Evolutionary conservation across 2,888 invertebrate species (phyloP).

Genomic region (Hedya salicella): DNA sequence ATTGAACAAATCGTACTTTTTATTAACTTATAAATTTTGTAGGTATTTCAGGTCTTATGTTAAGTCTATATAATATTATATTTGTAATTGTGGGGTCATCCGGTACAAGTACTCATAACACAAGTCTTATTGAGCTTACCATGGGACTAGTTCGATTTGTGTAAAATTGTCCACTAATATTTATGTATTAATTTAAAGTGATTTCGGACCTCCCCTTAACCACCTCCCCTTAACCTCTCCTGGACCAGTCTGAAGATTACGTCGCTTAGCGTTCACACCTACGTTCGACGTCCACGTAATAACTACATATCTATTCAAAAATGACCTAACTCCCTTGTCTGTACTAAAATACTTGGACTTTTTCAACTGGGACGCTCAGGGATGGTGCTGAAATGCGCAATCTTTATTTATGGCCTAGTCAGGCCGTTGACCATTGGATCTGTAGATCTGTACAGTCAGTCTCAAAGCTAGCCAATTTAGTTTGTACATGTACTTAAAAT

Average conservation of each 20-base stretch:
- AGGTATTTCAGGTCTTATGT: too few relatives aligned
- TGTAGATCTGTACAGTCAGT: background rate
- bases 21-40: too few relatives aligned
- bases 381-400: slow-evolving; percentile 1
- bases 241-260: slow-evolving; percentile 1
- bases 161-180: too few relatives aligned
- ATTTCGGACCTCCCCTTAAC: too few relatives aligned
- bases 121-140: too few relatives aligned
- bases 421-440: background rate
- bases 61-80: too few relatives aligned
- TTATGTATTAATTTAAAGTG: too few relatives aligned
- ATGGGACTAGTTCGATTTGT: too few relatives aligned
- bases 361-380: background rate
- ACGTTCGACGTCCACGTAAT: background rate
- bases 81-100: too few relatives aligned
- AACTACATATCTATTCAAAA: background rate
- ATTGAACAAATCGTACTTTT: too few relatives aligned
- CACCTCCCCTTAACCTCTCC: background rate
- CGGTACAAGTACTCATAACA: too few relatives aligned
- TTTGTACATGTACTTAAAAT: too few relatives aligned
- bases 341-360: background rate
- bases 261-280: slow-evolving; percentile 22
- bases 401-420: slow-evolving; percentile 10
- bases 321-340: background rate
- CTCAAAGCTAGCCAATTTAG: background rate